Percentiles rank a stretch among this genome's conserved stretches.
Evolutionary conservation across 2,113 vertebrate species (phyloP).

Genomic region (Mormyrus iriodes): DNA sequence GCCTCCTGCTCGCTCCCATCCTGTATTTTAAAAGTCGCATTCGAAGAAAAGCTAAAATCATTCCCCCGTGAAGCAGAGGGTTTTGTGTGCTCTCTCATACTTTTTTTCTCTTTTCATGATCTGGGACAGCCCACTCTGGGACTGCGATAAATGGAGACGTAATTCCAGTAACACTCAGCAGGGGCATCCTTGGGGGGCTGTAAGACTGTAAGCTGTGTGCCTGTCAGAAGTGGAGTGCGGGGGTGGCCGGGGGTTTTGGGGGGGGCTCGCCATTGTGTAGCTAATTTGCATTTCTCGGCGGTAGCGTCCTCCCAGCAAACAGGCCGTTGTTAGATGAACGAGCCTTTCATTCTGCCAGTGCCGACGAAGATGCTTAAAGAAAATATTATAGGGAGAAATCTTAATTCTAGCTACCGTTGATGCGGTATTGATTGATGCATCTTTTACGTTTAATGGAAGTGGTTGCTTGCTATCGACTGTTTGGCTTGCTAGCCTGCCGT

Average conservation of each 20-base stretch:
- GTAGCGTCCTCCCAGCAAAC: background rate
- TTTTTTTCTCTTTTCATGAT: background rate
- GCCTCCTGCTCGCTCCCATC: background rate
- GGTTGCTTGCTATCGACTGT: background rate
- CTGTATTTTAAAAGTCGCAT: background rate
- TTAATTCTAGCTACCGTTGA: background rate
- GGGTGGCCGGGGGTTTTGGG: background rate
- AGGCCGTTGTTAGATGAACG: background rate
- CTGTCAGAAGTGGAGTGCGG: background rate
- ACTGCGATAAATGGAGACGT: background rate
- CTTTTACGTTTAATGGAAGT: background rate
- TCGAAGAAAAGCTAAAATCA: no score
- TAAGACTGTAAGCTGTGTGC: background rate
- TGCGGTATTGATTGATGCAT: background rate
- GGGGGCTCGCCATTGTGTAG: background rate
- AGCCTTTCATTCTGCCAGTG: background rate
- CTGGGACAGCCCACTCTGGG: background rate
- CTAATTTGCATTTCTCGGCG: background rate
- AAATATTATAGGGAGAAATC: background rate
- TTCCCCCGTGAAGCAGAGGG: background rate
- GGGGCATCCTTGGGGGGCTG: background rate
- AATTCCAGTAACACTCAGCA: conserved; percentile 2
- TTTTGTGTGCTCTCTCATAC: background rate
- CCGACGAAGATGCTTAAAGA: background rate
- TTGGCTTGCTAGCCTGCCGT: background rate